Conservation (phyloP, 2,888 invertebrate genomes). For the Drosophila koepferae region DNA sequence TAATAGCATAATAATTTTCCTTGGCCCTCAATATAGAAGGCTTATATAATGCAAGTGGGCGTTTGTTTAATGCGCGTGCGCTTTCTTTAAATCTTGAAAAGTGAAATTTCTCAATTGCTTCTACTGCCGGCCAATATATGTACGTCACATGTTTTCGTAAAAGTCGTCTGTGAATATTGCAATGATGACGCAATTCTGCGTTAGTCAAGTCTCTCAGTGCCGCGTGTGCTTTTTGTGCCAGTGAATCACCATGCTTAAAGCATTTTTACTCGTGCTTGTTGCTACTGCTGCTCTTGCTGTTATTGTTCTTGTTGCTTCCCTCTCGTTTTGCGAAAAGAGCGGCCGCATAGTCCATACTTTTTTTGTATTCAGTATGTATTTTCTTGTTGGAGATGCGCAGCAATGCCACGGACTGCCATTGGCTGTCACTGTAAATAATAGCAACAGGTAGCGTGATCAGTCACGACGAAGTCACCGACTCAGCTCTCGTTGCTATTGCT, state of each 20-base stretch:
- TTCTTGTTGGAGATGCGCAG: constrained; percentile 17
- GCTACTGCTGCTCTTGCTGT: constrained; percentile 2
- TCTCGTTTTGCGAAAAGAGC: constrained; percentile 24
- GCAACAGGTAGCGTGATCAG: constrained; percentile 48
- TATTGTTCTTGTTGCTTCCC: constrained; percentile 32
- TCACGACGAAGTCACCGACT: constrained; percentile 25
- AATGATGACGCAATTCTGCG: constrained; percentile 69
- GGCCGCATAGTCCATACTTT: constrained; percentile 37
- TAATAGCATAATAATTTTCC: constrained; percentile 34
- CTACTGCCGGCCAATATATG: constrained; percentile 27
- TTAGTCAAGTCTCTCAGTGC: constrained; percentile 35
- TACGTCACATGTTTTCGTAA: constrained; percentile 54
- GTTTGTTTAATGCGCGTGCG: constrained; percentile 69
- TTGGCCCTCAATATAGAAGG: constrained; percentile 28
- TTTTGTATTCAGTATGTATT: constrained; percentile 7
- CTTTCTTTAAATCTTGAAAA: constrained; percentile 50
- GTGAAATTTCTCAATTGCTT: constrained; percentile 62
- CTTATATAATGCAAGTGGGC: constrained; percentile 77
- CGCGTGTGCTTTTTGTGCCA: constrained; percentile 69
- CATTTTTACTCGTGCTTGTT: neutral
- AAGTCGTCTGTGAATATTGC: constrained; percentile 36
- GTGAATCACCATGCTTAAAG: constrained; percentile 62
- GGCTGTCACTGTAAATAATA: constrained; percentile 1
- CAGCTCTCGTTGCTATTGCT: constrained; percentile 38
- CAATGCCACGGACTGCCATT: constrained; percentile 1